A percentile compares a stretch with the other conserved stretches of the same genome.
phyloP scores from a whole-genome alignment of 1,140 invertebrate species.

The Heliconius eleuchia region DNA sequence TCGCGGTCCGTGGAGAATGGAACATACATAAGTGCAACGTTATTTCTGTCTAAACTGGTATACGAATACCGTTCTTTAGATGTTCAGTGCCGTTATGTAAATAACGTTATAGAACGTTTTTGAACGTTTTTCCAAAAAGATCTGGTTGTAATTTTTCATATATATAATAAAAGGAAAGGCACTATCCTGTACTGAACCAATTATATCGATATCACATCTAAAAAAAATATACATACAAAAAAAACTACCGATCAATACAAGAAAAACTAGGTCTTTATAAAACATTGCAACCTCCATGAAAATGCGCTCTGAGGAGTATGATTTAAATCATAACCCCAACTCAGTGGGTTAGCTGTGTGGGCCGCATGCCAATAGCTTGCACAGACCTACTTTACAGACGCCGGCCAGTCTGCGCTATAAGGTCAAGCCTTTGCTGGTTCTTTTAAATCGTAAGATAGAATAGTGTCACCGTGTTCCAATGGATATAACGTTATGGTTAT shows the following conservation, averaged over 20 bases:
- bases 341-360: constrained; percentile 35
- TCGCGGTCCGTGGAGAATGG: too few species aligned
- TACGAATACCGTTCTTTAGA: too few species aligned
- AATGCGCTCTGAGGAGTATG: constrained; percentile 1
- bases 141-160: too few species aligned
- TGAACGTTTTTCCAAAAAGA: too few species aligned
- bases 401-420: constrained; percentile 40
- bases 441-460: constrained; percentile 15
- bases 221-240: too few species aligned
- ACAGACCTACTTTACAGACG: constrained; percentile 33
- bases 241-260: not conserved
- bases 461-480: not conserved
- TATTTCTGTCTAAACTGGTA: too few species aligned
- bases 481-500: not conserved
- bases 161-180: too few species aligned
- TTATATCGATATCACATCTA: too few species aligned
- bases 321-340: not conserved
- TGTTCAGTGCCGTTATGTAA: too few species aligned
- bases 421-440: constrained; percentile 34
- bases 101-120: too few species aligned
- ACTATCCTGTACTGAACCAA: too few species aligned
- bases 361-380: constrained; percentile 37
- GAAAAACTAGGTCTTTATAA: not conserved
- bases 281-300: not conserved
- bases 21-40: too few species aligned